Conservation (phyloP, 2,888 invertebrate species). For the Caenorhabditis sulstoni region DNA sequence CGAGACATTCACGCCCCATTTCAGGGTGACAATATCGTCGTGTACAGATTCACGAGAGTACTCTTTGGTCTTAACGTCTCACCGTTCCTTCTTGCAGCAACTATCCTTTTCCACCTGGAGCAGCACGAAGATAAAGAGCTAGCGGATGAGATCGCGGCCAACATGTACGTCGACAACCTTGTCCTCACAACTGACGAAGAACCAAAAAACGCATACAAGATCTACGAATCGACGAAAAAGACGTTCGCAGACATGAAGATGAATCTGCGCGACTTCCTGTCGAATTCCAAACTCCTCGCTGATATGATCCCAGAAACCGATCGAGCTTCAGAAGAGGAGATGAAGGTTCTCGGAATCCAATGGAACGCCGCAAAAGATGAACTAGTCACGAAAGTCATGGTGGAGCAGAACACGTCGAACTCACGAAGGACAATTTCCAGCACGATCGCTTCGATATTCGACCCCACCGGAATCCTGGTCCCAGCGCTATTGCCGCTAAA, state of each 20-base stretch:
- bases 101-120: constrained; percentile 50
- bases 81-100: constrained; percentile 60
- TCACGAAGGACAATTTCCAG: constrained; percentile 12
- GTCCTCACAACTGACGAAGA: constrained; percentile 37
- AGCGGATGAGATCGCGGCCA: constrained; percentile 21
- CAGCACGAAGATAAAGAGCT: not conserved
- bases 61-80: constrained; percentile 58
- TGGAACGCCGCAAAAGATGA: constrained; percentile 15
- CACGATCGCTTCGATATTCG: constrained; percentile 72
- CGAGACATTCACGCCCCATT: no score
- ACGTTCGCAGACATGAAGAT: constrained; percentile 38
- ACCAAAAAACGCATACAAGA: no score
- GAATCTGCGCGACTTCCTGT: constrained; percentile 60
- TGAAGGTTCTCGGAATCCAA: constrained; percentile 17
- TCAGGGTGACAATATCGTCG: constrained; percentile 48
- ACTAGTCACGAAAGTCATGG: not conserved
- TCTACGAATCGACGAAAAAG: constrained; percentile 25
- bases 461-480: constrained; percentile 76
- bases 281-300: constrained; percentile 53
- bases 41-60: constrained; percentile 50
- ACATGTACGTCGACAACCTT: constrained; percentile 67
- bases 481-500: constrained; percentile 73
- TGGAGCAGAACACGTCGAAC: not conserved
- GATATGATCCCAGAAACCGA: not conserved
- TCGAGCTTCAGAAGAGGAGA: not conserved